Percentiles rank a stretch among this genome's conserved stretches.
These are phyloP conservation scores for Galemys pyrenaicus DNA, from an alignment of 2,113 vertebrate genomes.

Conservation along the genomic window DNA sequence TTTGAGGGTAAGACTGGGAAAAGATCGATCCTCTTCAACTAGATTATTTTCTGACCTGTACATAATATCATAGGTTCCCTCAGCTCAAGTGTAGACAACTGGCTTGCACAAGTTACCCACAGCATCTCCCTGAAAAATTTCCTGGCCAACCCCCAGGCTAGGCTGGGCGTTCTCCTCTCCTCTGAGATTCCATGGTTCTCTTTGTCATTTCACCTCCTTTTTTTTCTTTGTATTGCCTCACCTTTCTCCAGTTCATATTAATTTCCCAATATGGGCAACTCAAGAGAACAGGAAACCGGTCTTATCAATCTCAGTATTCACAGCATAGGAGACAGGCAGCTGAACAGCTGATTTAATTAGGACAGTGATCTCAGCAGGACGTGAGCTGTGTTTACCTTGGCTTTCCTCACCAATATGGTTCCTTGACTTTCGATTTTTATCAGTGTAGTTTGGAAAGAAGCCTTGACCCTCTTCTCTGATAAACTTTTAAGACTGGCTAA, in stretches of 20 bases:
- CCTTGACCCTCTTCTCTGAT: background rate
- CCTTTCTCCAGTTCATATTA: background rate
- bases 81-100: background rate
- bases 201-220: background rate
- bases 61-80: background rate
- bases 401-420: background rate
- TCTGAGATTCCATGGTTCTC: background rate
- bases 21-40: background rate
- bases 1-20: background rate
- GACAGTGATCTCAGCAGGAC: background rate
- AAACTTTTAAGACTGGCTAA: slow-evolving; percentile 8
- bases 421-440: background rate
- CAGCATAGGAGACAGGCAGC: background rate
- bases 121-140: background rate
- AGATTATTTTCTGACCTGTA: too few species aligned
- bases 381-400: background rate
- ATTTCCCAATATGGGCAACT: background rate
- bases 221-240: background rate
- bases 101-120: background rate
- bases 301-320: background rate
- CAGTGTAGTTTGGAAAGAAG: background rate
- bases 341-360: background rate
- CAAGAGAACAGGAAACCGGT: background rate
- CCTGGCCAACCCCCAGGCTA: background rate
- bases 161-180: background rate